Evolutionary conservation across 2,113 vertebrate species (phyloP), one percentile per base, ranked within the genome.

Genomic region (Psilopogon haemacephalus): DNA sequence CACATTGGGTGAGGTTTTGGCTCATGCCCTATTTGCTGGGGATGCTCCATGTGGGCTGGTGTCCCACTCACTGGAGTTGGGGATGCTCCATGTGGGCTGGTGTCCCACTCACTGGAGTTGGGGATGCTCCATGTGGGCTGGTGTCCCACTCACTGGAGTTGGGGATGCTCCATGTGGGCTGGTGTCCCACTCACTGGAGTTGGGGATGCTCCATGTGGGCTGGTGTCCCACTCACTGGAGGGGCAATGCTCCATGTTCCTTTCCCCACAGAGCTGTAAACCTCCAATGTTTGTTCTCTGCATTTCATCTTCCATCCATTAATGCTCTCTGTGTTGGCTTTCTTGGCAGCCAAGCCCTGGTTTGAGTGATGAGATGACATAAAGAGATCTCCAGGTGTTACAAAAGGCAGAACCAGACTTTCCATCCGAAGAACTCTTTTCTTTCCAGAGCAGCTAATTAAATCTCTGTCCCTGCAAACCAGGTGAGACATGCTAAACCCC

Each of bases 311-410:
- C 82, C 75, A n/a, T 23, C 81, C 13, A 7, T 82, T 79, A 37
- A 37, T 58, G 79, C 56, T 84, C 80, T n/a, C 84, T 71, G 38
- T 92, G 81, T 90, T 21, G 71, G 28, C 75, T 92, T 14, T 78
- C 55, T 32, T 54, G 64, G 81, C 82, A 71, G 81, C 30, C 69
- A 4, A 52, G 52, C 37, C 44, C 68, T 33, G 52, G 37, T 9
- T 52, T 70, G 86, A 78, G 89, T 67, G 89, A 83, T 42, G 91
- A 92, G 93, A 78, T 60, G 69, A 89, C 88, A 81, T 77, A 44
- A 93, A 90, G 82, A 76, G 64, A 52, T 89, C 87, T 88, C 32
- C 65, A 86, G 85, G 93, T 88, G 86, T 44, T 86, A 33, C 1
- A 52, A 27, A 44, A 84, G 73, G 80, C 77, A 92, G 84, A 67